phyloP scores from a whole-genome alignment of 2,113 vertebrate species.

The Malurus alboscapulatus region DNA sequence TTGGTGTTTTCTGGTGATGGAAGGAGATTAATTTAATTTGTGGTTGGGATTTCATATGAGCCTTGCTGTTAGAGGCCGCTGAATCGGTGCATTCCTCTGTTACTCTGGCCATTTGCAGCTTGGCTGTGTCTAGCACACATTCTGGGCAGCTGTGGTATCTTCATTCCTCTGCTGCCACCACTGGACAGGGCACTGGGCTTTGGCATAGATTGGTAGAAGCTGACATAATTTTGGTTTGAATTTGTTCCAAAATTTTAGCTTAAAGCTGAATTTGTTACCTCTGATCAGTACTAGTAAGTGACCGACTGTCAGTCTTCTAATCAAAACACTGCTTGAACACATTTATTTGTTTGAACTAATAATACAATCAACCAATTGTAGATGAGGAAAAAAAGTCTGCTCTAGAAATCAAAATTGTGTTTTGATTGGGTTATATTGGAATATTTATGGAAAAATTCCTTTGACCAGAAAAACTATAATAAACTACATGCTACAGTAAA shows the following conservation, averaged over 20 bases:
- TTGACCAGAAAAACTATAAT: conserved; percentile 25
- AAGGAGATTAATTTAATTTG: conserved; percentile 58
- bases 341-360: not conserved
- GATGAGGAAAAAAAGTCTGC: not conserved
- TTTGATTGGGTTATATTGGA: conserved; percentile 19
- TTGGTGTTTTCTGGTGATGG: conserved; percentile 60
- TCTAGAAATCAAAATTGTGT: conserved; percentile 9
- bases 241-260: not conserved
- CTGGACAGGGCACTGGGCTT: not conserved
- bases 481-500: conserved; percentile 16
- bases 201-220: not conserved
- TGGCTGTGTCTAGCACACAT: not conserved
- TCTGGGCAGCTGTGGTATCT: conserved; percentile 27
- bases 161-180: not conserved
- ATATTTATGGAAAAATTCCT: conserved; percentile 38
- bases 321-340: not conserved
- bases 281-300: not conserved
- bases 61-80: conserved; percentile 21
- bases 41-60: conserved; percentile 45
- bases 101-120: not conserved
- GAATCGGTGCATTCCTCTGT: conserved; percentile 50
- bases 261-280: not conserved
- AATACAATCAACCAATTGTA: conserved; percentile 3
- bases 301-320: not conserved
- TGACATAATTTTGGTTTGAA: not conserved